phyloP scores from a whole-genome alignment of 2,113 vertebrate genomes.

The Pelecanoides urinatrix region DNA sequence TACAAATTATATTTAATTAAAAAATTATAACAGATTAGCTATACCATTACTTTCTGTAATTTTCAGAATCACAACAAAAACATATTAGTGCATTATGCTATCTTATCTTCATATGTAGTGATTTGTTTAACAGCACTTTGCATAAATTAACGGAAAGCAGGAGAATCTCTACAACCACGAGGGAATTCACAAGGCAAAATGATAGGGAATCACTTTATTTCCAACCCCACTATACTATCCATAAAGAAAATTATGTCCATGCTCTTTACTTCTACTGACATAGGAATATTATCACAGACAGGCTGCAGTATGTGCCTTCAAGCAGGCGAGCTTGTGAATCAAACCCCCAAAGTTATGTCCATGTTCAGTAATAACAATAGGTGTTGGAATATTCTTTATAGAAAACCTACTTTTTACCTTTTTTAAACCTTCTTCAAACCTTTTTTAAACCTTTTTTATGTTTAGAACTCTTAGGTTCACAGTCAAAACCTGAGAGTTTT shows the following conservation, averaged over 20 bases:
- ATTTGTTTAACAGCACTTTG: conserved; percentile 70
- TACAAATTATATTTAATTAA: conserved; percentile 63
- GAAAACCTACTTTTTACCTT: background rate
- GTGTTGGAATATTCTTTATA: background rate
- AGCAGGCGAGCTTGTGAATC: background rate
- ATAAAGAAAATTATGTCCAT: background rate
- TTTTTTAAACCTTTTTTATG: background rate
- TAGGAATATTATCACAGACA: background rate
- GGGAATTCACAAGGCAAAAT: conserved; percentile 38
- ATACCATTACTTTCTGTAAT: conserved; percentile 52
- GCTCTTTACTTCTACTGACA: background rate
- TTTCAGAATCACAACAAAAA: conserved; percentile 69
- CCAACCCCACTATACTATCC: background rate
- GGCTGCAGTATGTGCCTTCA: background rate
- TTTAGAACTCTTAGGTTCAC: background rate
- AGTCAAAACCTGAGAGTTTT: background rate
- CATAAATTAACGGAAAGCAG: conserved; percentile 60
- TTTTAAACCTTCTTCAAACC: background rate
- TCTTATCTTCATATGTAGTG: conserved; percentile 60
- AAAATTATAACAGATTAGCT: conserved; percentile 62
- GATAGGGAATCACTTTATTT: conserved; percentile 3
- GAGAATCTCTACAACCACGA: conserved; percentile 22
- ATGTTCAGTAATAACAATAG: background rate
- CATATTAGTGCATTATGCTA: conserved; percentile 41
- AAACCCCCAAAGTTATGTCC: background rate